A percentile compares a stretch with the other conserved stretches of the same genome.
phyloP scores from a whole-genome alignment of 2,888 invertebrate genomes.

The Hydrotaea cyrtoneurina region DNA sequence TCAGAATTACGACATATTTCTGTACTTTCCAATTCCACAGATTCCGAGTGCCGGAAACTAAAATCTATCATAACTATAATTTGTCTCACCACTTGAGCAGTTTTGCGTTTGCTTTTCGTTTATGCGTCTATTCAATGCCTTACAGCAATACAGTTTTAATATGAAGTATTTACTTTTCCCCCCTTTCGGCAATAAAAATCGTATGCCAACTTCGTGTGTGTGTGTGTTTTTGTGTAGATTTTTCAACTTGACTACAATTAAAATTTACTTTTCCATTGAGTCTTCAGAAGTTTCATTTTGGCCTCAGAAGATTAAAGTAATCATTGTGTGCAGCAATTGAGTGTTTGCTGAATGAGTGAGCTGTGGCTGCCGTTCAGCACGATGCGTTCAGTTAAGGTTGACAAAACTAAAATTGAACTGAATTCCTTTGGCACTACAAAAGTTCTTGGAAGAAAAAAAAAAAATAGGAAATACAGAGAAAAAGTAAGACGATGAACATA shows the following conservation, averaged over 20 bases:
- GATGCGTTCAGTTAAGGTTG: constrained; percentile 33
- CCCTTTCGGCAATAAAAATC: constrained; percentile 9
- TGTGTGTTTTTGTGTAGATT: background rate
- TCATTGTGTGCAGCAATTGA: background rate
- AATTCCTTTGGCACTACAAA: constrained; percentile 38
- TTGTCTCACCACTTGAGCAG: too few relatives aligned
- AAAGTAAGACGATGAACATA: background rate
- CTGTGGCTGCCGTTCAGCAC: background rate
- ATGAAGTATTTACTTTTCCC: constrained; percentile 16
- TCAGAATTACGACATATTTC: too few relatives aligned
- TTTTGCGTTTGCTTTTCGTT: too few relatives aligned
- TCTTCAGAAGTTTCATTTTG: background rate
- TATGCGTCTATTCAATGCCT: too few relatives aligned
- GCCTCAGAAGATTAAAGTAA: constrained; percentile 22
- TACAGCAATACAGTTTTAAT: constrained; percentile 3
- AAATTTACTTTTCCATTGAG: constrained; percentile 35
- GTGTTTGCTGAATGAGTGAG: background rate
- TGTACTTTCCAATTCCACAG: too few relatives aligned
- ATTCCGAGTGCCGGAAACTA: too few relatives aligned
- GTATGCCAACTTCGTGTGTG: constrained; percentile 14
- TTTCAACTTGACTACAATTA: constrained; percentile 26
- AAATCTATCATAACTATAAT: too few relatives aligned
- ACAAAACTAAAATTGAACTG: constrained; percentile 43
- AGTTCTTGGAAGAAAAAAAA: background rate
- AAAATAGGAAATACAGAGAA: background rate